Evolutionary conservation across 2,113 vertebrate species (phyloP).

Genomic region (Cryptotis parvus): DNA sequence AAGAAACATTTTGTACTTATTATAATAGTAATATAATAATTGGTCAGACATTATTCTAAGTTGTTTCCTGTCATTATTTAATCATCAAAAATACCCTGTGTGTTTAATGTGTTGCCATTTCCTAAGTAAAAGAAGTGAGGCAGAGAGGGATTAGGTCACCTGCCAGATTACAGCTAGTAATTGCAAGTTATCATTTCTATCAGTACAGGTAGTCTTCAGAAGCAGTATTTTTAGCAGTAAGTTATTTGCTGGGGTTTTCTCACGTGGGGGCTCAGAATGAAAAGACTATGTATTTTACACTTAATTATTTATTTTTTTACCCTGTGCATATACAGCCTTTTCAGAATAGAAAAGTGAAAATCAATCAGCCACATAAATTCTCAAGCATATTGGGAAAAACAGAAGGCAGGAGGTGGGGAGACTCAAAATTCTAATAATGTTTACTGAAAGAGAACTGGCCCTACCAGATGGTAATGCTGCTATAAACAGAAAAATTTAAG

Average conservation of each 20-base stretch:
- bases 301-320: slow-evolving; percentile 5
- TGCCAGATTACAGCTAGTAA: background rate
- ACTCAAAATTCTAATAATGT: background rate
- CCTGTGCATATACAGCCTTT: background rate
- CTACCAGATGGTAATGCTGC: background rate
- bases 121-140: background rate
- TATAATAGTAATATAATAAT: background rate
- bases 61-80: too few species aligned
- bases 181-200: background rate
- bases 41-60: too few species aligned
- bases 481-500: slow-evolving; percentile 30
- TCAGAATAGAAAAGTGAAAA: slow-evolving; percentile 50
- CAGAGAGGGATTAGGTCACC: background rate
- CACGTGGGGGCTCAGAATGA: background rate
- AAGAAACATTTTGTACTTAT: background rate
- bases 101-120: background rate
- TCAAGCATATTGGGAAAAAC: background rate
- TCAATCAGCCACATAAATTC: slow-evolving; percentile 12
- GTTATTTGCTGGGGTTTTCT: background rate
- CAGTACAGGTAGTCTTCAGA: background rate
- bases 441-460: slow-evolving; percentile 4
- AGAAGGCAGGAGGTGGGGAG: background rate
- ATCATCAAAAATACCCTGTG: too few species aligned
- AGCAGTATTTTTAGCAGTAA: background rate
- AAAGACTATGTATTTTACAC: background rate